Evolutionary conservation across 1,140 invertebrate species (phyloP), one percentile per base, ranked within the genome.

Genomic region (Laodelphax striatellus): DNA sequence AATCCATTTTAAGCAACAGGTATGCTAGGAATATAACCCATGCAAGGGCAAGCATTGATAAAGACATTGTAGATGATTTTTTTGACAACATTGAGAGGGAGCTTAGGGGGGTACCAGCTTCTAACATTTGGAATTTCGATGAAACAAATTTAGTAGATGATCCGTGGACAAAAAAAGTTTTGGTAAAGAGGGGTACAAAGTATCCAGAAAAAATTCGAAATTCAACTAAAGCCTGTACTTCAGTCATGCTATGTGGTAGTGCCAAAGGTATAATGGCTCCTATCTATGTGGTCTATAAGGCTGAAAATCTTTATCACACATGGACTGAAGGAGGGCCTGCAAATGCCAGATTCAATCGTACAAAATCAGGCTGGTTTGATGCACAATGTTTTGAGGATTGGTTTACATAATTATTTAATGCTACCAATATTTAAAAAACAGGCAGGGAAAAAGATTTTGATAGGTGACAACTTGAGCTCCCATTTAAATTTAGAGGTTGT

Each of bases 61-160:
- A 46, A 16, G 43, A 46, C 19, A 46, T n/a, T 5, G 19, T 46
- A n/a, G 19, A 46, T 46, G n/a, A 13, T 16, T 46, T 46, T 46
- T 46, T 46, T 46, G n/a, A 46, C 5, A 46, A 64, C 46, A n/a
- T 61, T 59, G 9, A 28, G 65, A 2, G 64, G 62, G 64, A 52
- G 64, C 43, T 60, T 65, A 21, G 70, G 68, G 67, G 31, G 58
- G 64, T 73, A 22, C 69, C 70, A 34, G 63, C 68, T 17, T 11
- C 57, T 31, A 67, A 70, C 55, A 70, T 76, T 16, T 57, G 71
- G 1, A 77, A 76, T 63, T 76, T 68, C 64, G 74, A 77, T 63
- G 71, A 75, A 65, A 77, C 73, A 6, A 74, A 75, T 64, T 60
- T 73, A 13, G 63, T 58, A 0, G 73, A 75, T 61, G 68, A 75